Evolutionary conservation across 2,888 invertebrate species (phyloP), one percentile per base, ranked within the genome.

Genomic region (Andricus curvator): DNA sequence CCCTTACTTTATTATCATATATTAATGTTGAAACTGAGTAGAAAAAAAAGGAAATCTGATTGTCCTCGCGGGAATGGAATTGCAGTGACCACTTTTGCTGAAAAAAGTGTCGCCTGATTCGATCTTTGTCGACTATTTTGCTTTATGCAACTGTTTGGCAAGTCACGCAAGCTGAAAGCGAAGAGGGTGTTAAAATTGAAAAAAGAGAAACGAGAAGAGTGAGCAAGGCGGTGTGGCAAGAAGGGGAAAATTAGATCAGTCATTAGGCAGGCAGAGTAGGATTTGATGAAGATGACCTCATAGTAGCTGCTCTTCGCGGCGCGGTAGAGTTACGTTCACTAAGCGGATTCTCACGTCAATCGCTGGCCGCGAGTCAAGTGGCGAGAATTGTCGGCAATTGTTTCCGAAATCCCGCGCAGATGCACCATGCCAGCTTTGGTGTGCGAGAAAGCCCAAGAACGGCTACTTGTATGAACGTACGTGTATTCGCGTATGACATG

Each of bases 271-370:
- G 91, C 88, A 88, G 88, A 88, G 92, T 90, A 91, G 91, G 92
- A 93, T 93, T 93, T 93, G 92, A 93, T 91, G 91, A 92, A 91
- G 92, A 92, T 93, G 92, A 93, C 92, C 92, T 93, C 92, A 93
- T 91, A 89, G 37, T 37, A 37, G 37, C 37, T 37, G 9, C 37
- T 37, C 37, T 37, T 37, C 89, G 85, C 89, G 87, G 87, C 88
- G 88, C 89, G 88, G 86, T 87, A 85, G 84, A 90, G 89, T 87
- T 88, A 88, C 89, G 88, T 87, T 87, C 83, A 86, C 84, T 89
- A 91, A 88, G 89, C 90, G 91, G 90, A 92, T 93, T 93, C 93
- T 92, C 93, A 93, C 93, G 93, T 90, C 92, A 93, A 93, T 93
- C 91, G 91, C 88, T 90, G 89, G 88, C 87, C 91, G 91, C 90